These are phyloP conservation scores for Xylophagus ater DNA, from an alignment of 2,888 invertebrate species.

Conservation along the genomic window DNA sequence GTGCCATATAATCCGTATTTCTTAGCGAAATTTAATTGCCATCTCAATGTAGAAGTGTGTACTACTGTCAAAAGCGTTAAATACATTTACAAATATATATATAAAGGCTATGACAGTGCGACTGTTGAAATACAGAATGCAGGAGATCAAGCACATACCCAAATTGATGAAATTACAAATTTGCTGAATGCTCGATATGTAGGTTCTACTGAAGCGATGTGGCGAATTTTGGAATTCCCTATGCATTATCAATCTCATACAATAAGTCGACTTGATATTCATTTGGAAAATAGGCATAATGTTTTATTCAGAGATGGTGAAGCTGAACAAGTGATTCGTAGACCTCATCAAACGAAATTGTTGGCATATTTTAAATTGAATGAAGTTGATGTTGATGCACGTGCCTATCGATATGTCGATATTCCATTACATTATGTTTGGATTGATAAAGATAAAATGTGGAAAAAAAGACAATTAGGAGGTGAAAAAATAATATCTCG, in stretches of 20 bases:
- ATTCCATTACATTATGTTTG: constrained; percentile 8
- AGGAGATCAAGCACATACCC: not conserved
- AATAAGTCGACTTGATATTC: not conserved
- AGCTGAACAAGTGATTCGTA: not conserved
- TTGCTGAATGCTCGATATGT: too few relatives aligned
- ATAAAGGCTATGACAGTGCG: not conserved
- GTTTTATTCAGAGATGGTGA: too few relatives aligned
- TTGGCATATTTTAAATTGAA: constrained; percentile 10
- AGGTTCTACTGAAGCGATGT: too few relatives aligned
- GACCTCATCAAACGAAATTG: not conserved
- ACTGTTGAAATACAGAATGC: not conserved
- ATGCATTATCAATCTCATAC: not conserved
- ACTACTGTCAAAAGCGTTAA: too few relatives aligned
- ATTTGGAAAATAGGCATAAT: not conserved
- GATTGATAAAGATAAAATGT: not conserved
- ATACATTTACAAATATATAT: too few relatives aligned
- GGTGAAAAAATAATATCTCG: constrained; percentile 15
- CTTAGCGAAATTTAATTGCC: too few relatives aligned
- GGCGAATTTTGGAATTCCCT: not conserved
- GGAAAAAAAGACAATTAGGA: constrained; percentile 11
- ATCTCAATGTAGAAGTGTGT: too few relatives aligned
- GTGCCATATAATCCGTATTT: too few relatives aligned
- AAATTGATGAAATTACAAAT: not conserved
- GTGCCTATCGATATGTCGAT: constrained; percentile 5
- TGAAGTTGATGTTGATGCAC: not conserved